Conservation (phyloP, 2,113 vertebrate genomes). For the Heliornis fulica region DNA sequence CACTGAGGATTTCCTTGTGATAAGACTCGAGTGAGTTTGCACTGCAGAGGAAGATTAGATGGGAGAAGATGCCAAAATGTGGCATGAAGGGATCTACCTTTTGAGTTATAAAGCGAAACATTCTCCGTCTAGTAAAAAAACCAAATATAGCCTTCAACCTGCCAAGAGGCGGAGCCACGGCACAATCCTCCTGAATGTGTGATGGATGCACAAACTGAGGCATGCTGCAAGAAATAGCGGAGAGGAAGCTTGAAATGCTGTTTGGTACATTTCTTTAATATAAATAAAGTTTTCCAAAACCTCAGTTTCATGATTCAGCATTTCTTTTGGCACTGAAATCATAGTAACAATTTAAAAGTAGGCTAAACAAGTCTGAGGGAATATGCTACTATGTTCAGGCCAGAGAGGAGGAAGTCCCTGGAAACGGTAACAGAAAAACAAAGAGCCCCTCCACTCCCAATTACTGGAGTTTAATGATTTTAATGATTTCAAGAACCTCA, state of each 20-base stretch:
- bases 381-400: not conserved
- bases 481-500: not conserved
- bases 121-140: not conserved
- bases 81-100: not conserved
- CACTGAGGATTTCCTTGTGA: not conserved
- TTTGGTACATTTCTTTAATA: constrained; percentile 58
- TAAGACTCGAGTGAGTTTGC: not conserved
- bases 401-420: not conserved
- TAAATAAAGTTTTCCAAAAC: constrained; percentile 49
- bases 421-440: not conserved
- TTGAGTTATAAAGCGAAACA: not conserved
- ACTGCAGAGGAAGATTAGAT: not conserved
- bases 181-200: not conserved
- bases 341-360: constrained; percentile 19
- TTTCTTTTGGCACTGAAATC: constrained; percentile 49
- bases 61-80: not conserved
- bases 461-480: not conserved
- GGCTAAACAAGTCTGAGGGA: constrained; percentile 19
- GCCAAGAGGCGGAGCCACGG: not conserved
- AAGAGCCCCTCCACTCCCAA: not conserved
- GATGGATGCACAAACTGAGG: not conserved
- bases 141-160: not conserved
- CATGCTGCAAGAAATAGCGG: not conserved
- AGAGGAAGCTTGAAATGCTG: constrained; percentile 39
- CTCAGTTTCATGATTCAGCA: constrained; percentile 65